Evolutionary conservation across 2,797 vertebrate genomes (phyloP), one percentile per base, ranked within the genome.

Genomic region (Thunnus albacares): DNA sequence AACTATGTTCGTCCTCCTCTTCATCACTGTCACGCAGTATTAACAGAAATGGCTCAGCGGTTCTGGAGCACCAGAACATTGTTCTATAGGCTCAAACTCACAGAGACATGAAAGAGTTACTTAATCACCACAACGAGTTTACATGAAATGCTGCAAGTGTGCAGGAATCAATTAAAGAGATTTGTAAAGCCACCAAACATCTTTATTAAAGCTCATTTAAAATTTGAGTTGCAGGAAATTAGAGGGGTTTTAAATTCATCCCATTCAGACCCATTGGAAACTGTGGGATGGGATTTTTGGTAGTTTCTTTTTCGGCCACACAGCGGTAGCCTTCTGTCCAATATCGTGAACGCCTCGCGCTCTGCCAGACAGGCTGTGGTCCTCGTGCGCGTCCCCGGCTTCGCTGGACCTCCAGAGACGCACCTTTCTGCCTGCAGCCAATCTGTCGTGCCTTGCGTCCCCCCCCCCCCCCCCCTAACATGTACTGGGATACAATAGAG

Each of bases 221-320:
- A 0, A 51, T 10, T 52, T 15, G 6, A 18, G 35, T 55, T 74
- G 14, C 1, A 62, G 15, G 2, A 18, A 43, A 12, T 30, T 1
- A 1, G n/a, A 24, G 22, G 12, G 4, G 5, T 45, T 17, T 10
- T 58, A 0, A 28, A 59, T 43, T 24, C 58, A 58, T 47, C 55
- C 6, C 30, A 43, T 1, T 11, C 13, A 43, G 15, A 43, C 26
- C 24, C 33, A 2, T 5, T 15, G 22, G 4, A 58, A 3, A 45
- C 52, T 58, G 41, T 6, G 58, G 45, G 56, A 8, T 26, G 35
- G 45, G 1, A 18, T 26, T 55, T 1, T 69, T 12, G 47, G 71
- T 51, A 70, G 66, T 86, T 77, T 84, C 80, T 65, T 71, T 57
- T 20, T 30, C 67, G 67, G 86, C 66, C 86, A 81, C 87, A 64